Base-by-base conservation (phyloP, 2,113 vertebrate species). In the Carassius auratus region DNA sequence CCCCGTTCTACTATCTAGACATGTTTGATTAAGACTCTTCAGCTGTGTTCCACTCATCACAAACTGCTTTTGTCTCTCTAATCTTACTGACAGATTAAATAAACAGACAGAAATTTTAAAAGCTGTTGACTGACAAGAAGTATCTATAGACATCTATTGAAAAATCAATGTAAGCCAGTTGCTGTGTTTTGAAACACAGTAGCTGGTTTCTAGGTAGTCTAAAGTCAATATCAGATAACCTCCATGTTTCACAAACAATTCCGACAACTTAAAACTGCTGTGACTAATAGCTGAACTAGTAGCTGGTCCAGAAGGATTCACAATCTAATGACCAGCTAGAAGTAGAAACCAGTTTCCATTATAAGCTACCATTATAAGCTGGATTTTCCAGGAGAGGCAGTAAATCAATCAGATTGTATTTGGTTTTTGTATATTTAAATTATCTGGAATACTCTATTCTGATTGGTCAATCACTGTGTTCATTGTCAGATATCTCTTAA, bases 11-110 rank as follows among this genome's bases (percentile, higher is more conserved):
- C 64, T 76, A 21, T 55, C 74, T 30, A 23, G 14, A 76, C 75
- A 30, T 59, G 76, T 50, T 36, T 38, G 17, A 48, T 84, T 50
- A 76, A 26, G 38, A 59, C 23, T 64, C 38, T 76, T 42, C 36
- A 74, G 13, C 73, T 52, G 84, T 45, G 78, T 85, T 50, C 57
- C 9, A 38, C 73, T 87, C 12, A 81, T 75, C 80, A 79, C 66
- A 52, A 45, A 84, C 26, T 50, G 71, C 52, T 84, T 86, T 81
- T 42, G 21, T 74, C 15, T 66, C 15, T 64, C 48, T 76, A 55
- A 84, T 86, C 75, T 74, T 79, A 9, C 75, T 61, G 62, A 86
- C 69, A 90, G 84, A 87, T 84, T 81, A 10, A 17, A 36, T 26
- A 38, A 4, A 3, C 5, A 38, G 64, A 76, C 42, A 30, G 61